Evolutionary conservation across 1,140 invertebrate genomes (phyloP).

Genomic region (Trichonephila inaurata): DNA sequence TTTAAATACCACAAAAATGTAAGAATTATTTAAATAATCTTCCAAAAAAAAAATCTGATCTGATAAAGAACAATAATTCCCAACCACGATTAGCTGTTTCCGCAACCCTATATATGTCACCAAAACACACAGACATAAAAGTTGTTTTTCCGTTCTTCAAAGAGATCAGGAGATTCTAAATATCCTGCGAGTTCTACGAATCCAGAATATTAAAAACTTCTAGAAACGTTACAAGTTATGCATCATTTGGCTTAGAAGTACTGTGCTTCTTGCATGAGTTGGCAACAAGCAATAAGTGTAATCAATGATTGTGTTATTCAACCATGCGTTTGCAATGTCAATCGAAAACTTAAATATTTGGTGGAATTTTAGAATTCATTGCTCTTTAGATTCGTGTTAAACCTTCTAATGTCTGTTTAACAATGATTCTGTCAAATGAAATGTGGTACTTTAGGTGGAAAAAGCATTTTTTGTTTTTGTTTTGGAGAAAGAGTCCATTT

Average conservation of each 20-base stretch:
- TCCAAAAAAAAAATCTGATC: background rate
- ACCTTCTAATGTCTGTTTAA: background rate
- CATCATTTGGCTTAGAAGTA: background rate
- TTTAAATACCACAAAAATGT: background rate
- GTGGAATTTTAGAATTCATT: background rate
- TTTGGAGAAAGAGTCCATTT: background rate
- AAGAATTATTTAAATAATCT: constrained; percentile 16
- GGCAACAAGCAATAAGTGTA: background rate
- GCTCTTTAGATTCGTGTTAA: background rate
- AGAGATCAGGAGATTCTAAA: background rate
- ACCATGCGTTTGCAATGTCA: background rate
- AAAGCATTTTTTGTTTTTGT: background rate
- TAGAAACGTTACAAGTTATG: background rate
- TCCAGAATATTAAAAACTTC: constrained; percentile 12
- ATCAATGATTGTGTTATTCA: background rate
- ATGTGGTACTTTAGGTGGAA: background rate
- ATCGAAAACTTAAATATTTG: background rate
- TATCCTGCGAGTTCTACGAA: background rate
- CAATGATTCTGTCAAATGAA: background rate
- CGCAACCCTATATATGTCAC: background rate
- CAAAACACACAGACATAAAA: background rate
- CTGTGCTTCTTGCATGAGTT: background rate
- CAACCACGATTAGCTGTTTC: background rate
- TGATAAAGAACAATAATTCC: background rate
- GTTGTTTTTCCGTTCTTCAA: background rate